phyloP scores from a whole-genome alignment of 2,888 invertebrate species.

The Eucriotettix oculatus region DNA sequence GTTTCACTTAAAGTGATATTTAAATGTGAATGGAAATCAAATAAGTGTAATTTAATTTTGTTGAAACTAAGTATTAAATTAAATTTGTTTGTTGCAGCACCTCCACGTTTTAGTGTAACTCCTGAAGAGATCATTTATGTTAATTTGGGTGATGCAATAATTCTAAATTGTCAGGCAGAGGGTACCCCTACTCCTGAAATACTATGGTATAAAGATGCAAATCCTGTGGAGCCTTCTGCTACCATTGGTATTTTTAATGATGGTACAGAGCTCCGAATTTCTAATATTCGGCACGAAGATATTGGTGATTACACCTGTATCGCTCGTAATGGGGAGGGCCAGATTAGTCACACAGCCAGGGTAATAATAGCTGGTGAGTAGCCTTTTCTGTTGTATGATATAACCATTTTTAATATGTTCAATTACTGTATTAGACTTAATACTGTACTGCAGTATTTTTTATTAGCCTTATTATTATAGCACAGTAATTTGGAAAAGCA shows the following conservation, averaged over 20 bases:
- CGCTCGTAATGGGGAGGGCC: slow-evolving; percentile 88
- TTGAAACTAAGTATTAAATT: too few species aligned
- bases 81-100: slow-evolving; percentile 35
- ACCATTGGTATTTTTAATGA: slow-evolving; percentile 84
- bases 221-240: slow-evolving; percentile 74
- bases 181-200: slow-evolving; percentile 92
- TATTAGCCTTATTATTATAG: too few species aligned
- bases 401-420: not conserved
- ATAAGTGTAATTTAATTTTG: too few species aligned
- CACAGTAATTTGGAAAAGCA: too few species aligned
- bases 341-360: slow-evolving; percentile 87
- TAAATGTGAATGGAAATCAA: too few species aligned
- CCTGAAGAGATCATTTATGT: slow-evolving; percentile 94
- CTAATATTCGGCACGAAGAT: slow-evolving; percentile 82
- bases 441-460: too few species aligned
- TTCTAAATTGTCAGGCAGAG: slow-evolving; percentile 90
- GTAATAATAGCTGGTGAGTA: slow-evolving; percentile 75
- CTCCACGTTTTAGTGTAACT: slow-evolving; percentile 87
- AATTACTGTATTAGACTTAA: too few species aligned
- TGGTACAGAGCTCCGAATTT: slow-evolving; percentile 84
- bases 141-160: slow-evolving; percentile 89
- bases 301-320: slow-evolving; percentile 95
- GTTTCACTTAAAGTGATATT: too few species aligned
- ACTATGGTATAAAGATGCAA: slow-evolving; percentile 90
- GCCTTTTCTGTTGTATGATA: too few species aligned